A percentile compares a stretch with the other conserved stretches of the same genome.
Conservation (phyloP, 2,888 invertebrate species). For the Trachelus troglodyta region DNA sequence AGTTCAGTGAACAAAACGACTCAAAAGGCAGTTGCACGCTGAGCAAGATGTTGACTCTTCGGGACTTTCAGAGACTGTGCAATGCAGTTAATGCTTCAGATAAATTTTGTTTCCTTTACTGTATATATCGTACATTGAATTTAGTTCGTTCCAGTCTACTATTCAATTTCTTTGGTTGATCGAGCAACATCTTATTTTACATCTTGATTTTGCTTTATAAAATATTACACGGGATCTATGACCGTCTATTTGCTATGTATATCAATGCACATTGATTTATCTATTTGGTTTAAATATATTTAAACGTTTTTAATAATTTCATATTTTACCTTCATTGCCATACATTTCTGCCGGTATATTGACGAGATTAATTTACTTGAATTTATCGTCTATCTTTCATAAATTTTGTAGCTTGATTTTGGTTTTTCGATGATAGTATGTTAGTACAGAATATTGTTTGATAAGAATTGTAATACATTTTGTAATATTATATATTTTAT, state of each 20-base stretch:
- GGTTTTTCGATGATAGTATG: neutral
- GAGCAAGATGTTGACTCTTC: constrained; percentile 29
- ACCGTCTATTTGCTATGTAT: neutral
- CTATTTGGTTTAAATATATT: too few relatives aligned
- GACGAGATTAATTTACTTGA: neutral
- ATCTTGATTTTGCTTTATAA: neutral
- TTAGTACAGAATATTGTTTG: too few relatives aligned
- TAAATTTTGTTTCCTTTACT: neutral
- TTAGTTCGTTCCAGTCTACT: neutral
- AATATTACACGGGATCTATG: neutral
- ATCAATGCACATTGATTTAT: too few relatives aligned
- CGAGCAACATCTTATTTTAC: neutral
- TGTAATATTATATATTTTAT: neutral
- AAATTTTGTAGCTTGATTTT: neutral
- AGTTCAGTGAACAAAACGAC: constrained; percentile 66
- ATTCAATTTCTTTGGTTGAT: neutral
- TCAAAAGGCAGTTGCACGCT: constrained; percentile 46
- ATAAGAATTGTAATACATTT: neutral
- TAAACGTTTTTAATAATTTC: too few relatives aligned
- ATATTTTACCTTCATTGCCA: too few relatives aligned
- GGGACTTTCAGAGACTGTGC: neutral
- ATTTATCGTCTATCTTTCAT: neutral
- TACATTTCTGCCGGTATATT: neutral
- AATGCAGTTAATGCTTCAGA: neutral
- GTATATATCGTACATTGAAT: neutral